Evolutionary conservation across 92 coral and sea anemone genomes (phyloP).

Genomic region (Parazoanthus atlanticus): DNA sequence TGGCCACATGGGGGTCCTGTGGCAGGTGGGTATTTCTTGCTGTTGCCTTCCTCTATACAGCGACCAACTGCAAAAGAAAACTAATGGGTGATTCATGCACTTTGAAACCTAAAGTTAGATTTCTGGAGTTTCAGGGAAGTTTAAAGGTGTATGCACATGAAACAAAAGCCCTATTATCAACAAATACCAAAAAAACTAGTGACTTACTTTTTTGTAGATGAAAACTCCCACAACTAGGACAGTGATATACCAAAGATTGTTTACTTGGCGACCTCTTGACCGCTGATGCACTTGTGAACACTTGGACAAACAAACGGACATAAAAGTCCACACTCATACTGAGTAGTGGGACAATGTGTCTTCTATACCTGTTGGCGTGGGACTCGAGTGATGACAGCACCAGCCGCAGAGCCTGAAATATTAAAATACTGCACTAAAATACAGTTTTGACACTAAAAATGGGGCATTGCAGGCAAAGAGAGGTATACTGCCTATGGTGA

Average conservation of each 20-base stretch:
- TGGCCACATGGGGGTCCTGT: conserved; percentile 86
- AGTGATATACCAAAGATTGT: conserved; percentile 83
- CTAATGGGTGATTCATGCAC: too few relatives aligned
- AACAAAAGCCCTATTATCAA: too few relatives aligned
- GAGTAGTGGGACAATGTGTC: conserved; percentile 85
- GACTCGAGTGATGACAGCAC: conserved; percentile 88
- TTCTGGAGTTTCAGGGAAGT: too few relatives aligned
- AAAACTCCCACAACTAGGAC: conserved; percentile 92
- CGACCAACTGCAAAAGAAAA: conserved; percentile 75
- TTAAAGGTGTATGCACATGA: too few relatives aligned
- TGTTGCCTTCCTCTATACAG: conserved; percentile 80
- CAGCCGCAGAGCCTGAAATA: conserved; percentile 82
- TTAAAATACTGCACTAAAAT: background rate
- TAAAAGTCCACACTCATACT: conserved; percentile 96
- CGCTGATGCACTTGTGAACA: conserved; percentile 92
- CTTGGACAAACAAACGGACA: conserved; percentile 94
- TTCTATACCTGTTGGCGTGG: conserved; percentile 94
- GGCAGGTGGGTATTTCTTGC: conserved; percentile 96
- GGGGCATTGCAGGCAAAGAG: too few relatives aligned
- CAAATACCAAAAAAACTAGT: background rate
- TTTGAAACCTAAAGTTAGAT: too few relatives aligned
- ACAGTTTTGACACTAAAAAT: background rate
- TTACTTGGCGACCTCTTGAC: conserved; percentile 93
- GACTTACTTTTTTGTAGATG: conserved; percentile 89
- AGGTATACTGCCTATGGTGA: too few relatives aligned